Conservation (phyloP, 2,797 vertebrate genomes). For the Scarus forsteni region DNA sequence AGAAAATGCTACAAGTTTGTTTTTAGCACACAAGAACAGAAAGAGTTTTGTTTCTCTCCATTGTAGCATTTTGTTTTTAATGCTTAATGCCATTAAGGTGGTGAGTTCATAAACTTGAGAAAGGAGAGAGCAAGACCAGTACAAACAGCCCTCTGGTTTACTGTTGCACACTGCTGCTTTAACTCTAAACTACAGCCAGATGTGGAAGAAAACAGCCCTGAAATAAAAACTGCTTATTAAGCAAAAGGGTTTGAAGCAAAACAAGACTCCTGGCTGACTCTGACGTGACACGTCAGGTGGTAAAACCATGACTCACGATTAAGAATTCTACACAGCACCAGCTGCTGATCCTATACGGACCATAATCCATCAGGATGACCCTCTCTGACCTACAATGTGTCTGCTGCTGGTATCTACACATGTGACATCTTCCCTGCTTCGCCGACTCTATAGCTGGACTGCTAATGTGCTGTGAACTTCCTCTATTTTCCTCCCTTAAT, state of each 20-base stretch:
- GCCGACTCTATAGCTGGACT: constrained; percentile 15
- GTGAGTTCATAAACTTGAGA: constrained; percentile 11
- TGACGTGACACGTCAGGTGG: constrained; percentile 36
- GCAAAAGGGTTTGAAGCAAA: constrained; percentile 34
- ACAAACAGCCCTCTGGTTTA: constrained; percentile 23
- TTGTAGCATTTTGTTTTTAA: not conserved
- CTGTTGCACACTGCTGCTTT: constrained; percentile 38
- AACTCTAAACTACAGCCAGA: constrained; percentile 51
- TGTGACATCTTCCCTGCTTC: constrained; percentile 11
- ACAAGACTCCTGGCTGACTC: constrained; percentile 20
- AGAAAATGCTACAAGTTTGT: not conserved
- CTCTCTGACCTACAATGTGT: constrained; percentile 14
- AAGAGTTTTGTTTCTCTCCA: not conserved
- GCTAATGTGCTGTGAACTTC: constrained; percentile 33
- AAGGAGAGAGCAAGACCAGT: constrained; percentile 3
- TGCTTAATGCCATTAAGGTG: not conserved
- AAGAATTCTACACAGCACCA: constrained; percentile 7
- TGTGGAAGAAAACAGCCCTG: constrained; percentile 45
- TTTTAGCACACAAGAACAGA: constrained; percentile 4
- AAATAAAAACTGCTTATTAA: constrained; percentile 46
- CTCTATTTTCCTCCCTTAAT: constrained; percentile 50
- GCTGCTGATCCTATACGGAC: constrained; percentile 10
- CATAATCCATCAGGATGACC: constrained; percentile 23
- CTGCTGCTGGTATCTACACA: constrained; percentile 16
- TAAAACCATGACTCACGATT: constrained; percentile 24